Base-by-base conservation (phyloP, 2,888 invertebrate species). In the Leucania comma region DNA sequence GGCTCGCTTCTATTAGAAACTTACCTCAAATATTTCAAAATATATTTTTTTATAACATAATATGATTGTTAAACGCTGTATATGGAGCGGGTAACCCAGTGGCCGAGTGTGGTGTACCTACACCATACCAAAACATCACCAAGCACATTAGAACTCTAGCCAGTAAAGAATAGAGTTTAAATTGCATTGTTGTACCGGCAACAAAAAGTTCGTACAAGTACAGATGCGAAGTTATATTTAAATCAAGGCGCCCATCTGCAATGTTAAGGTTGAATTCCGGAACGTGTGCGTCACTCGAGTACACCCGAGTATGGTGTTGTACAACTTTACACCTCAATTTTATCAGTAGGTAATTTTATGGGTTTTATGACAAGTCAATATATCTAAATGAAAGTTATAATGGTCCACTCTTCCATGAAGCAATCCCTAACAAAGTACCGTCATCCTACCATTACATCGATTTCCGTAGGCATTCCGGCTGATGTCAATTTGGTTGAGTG, bases 261-360 rank as follows among this genome's bases (percentile, higher is more conserved):
- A 95, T 94, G 95, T 94, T 95, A 94, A 95, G 95, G 94, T 94
- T 94, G 93, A 94, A 95, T 95, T 94, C 95, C 94, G 87, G 76
- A 90, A 88, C 83, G 90, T 83, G 90, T 91, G 90, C 95, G 95
- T 95, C 95, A 95, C 63, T 53, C 84, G 77, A 72, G 80, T 81
- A 86, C 84, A 84, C 53, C 82, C 88, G 86, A 87, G 86, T 88
- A 89, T 88, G 88, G 88, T 84, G 82, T 83, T 86, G 78, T 78
- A 84, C 74, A 67, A 79, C 48, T 62, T 46, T 62, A 66, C 6
- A 58, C 51, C 64, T 54, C 53, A 53, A n/a, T 26, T 50, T 42
- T 53, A 4, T 9, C 14, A 22, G 26, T 32, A 29, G 50, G 46
- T 48, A n/a, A 48, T 48, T n/a, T 51, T 12, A 53, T n/a, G 2